phyloP scores from a whole-genome alignment of 2,888 invertebrate genomes.

The Meliscaeva auricollis region DNA sequence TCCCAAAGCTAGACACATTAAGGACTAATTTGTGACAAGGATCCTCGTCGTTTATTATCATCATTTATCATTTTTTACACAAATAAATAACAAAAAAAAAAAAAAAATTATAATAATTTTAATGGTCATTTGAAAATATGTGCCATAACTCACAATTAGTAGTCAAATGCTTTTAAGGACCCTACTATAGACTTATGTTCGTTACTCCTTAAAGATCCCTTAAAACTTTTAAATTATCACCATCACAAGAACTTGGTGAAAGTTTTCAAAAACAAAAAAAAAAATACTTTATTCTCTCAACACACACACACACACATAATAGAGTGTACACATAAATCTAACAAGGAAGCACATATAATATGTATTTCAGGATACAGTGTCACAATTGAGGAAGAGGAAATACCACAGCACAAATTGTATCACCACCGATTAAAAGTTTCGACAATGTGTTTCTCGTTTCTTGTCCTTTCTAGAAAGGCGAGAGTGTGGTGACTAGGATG shows the following conservation, averaged over 20 bases:
- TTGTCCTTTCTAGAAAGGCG: conserved; percentile 18
- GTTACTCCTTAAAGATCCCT: conserved; percentile 21
- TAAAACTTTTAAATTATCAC: conserved; percentile 49
- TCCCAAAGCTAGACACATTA: background rate
- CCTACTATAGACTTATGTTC: conserved; percentile 4
- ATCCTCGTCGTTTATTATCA: background rate
- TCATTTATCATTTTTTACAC: background rate
- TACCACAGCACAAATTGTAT: conserved; percentile 63
- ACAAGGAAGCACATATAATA: conserved; percentile 7
- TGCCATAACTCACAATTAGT: conserved; percentile 50
- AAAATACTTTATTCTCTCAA: background rate
- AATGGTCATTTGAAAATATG: conserved; percentile 37
- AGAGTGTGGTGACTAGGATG: conserved; percentile 11
- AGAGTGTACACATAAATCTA: background rate
- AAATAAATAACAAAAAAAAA: background rate
- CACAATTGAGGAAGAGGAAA: conserved; percentile 44
- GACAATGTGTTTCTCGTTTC: conserved; percentile 65
- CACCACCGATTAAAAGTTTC: conserved; percentile 71
- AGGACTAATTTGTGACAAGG: conserved; percentile 7
- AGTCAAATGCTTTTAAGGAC: conserved; percentile 40
- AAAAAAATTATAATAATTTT: conserved; percentile 9
- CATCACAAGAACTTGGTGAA: conserved; percentile 4
- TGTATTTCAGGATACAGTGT: conserved; percentile 34
- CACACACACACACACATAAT: conserved; percentile 16
- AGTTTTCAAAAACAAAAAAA: conserved; percentile 2